Evolutionary conservation across 2,888 invertebrate species (phyloP).

Genomic region (Meliscaeva auricollis): DNA sequence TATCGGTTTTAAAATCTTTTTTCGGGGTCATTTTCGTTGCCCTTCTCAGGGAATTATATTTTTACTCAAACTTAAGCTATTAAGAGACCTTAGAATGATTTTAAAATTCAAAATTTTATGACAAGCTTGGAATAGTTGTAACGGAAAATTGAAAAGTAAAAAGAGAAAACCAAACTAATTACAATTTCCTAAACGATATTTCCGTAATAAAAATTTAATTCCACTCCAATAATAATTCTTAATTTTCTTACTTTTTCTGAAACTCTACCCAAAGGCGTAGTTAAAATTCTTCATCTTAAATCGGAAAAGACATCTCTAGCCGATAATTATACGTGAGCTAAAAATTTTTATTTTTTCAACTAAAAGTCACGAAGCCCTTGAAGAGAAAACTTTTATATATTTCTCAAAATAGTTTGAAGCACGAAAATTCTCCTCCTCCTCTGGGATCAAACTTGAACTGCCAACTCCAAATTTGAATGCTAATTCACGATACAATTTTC

Average conservation of each 20-base stretch:
- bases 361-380: constrained; percentile 54
- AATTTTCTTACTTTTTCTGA: neutral
- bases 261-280: neutral
- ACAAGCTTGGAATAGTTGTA: too few species aligned
- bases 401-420: constrained; percentile 31
- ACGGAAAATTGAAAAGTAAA: too few species aligned
- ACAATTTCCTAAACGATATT: too few species aligned
- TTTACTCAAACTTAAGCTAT: too few species aligned
- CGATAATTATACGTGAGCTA: neutral
- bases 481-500: constrained; percentile 74
- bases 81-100: too few species aligned
- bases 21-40: too few species aligned
- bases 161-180: too few species aligned
- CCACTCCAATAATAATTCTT: neutral
- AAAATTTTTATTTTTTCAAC: constrained; percentile 1
- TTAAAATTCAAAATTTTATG: too few species aligned
- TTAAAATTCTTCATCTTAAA: constrained; percentile 14
- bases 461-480: constrained; percentile 75
- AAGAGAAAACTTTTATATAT: constrained; percentile 10
- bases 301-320: constrained; percentile 11
- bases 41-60: too few species aligned
- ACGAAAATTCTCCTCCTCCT: constrained; percentile 39
- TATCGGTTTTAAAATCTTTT: too few species aligned
- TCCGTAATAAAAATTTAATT: too few species aligned
- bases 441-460: constrained; percentile 47